Evolutionary conservation across 2,888 invertebrate genomes (phyloP).

Genomic region (Pyrochroa serraticornis): DNA sequence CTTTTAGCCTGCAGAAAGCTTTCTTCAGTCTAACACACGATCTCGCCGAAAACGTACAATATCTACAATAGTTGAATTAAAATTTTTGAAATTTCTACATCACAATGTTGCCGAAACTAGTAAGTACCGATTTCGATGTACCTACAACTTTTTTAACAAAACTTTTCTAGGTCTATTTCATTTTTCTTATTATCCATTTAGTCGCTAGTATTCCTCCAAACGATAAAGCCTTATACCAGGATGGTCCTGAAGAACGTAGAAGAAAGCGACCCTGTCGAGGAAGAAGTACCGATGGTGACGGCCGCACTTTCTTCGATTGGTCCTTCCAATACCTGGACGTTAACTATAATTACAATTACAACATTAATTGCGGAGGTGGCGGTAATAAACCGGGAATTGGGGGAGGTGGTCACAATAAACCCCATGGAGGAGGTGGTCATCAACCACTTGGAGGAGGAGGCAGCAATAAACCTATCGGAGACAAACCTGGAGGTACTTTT

Average conservation of each 20-base stretch:
- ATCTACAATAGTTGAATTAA: neutral
- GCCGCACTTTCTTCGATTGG: slow-evolving; percentile 46
- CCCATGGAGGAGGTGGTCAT: neutral
- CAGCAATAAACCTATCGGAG: slow-evolving; percentile 2
- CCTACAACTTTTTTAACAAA: neutral
- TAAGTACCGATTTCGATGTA: slow-evolving; percentile 8
- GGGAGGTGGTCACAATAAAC: neutral
- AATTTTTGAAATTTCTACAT: neutral
- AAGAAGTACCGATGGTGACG: slow-evolving; percentile 28
- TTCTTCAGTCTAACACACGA: slow-evolving; percentile 16
- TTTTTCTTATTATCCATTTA: neutral
- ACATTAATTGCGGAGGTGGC: slow-evolving; percentile 42
- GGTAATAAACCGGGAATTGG: slow-evolving; percentile 9
- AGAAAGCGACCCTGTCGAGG: slow-evolving; percentile 23
- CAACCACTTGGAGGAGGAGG: slow-evolving; percentile 12
- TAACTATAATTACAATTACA: slow-evolving; percentile 45
- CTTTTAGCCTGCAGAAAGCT: slow-evolving; percentile 1
- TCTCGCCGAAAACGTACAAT: slow-evolving; percentile 3
- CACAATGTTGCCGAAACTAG: slow-evolving; percentile 12
- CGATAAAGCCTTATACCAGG: slow-evolving; percentile 23
- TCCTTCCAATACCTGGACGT: slow-evolving; percentile 40
- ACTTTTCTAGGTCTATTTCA: slow-evolving; percentile 1
- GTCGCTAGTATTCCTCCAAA: slow-evolving; percentile 12
- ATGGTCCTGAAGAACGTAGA: slow-evolving; percentile 8
- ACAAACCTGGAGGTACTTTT: neutral